Evolutionary conservation across 2,797 vertebrate species (phyloP).

Genomic region (Lagothrix lagotricha): DNA sequence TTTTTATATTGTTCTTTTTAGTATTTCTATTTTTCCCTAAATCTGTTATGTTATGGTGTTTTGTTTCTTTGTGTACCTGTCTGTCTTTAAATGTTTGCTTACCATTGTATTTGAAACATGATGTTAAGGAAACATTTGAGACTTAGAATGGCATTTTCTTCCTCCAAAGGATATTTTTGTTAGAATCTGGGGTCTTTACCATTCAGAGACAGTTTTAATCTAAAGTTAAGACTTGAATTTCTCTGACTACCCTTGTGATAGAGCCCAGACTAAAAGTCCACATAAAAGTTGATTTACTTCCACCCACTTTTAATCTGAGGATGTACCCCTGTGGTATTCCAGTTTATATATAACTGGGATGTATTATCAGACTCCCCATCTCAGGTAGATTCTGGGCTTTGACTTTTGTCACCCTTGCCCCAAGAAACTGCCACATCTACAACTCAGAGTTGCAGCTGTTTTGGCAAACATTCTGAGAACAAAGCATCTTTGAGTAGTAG

Average conservation of each 20-base stretch:
- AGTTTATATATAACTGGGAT: background rate
- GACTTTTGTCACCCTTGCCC: background rate
- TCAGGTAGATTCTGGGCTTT: background rate
- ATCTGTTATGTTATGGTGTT: background rate
- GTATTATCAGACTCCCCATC: background rate
- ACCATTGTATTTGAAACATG: background rate
- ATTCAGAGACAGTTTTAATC: background rate
- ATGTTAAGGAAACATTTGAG: conserved; percentile 11
- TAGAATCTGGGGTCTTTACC: background rate
- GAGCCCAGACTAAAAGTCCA: background rate
- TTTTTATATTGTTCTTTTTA: background rate
- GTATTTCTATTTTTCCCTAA: background rate
- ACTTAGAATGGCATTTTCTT: background rate
- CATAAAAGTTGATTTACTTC: background rate
- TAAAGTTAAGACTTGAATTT: background rate
- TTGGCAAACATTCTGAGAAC: background rate
- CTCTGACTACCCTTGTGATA: background rate
- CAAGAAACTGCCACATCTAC: background rate
- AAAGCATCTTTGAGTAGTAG: background rate
- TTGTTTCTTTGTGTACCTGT: background rate
- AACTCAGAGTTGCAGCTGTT: background rate
- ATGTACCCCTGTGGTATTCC: background rate
- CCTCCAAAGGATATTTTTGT: background rate
- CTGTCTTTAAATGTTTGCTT: background rate
- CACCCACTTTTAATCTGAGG: background rate